phyloP scores from a whole-genome alignment of 92 coral and sea anemone species.

The Bergia sp. region DNA sequence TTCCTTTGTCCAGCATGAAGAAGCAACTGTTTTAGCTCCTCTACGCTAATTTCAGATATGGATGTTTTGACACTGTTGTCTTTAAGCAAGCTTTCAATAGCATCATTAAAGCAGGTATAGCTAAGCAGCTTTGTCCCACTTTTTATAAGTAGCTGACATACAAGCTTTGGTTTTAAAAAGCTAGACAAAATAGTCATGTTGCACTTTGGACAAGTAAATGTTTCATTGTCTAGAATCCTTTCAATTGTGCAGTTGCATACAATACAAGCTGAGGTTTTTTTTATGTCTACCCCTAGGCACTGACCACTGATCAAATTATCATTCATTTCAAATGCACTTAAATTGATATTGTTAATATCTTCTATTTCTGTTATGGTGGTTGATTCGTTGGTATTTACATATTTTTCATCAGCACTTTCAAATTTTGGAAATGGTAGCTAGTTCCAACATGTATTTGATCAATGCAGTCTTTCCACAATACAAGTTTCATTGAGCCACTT shows the following conservation, averaged over 20 bases:
- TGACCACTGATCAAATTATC: constrained; percentile 50
- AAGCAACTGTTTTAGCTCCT: constrained; percentile 27
- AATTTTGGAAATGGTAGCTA: constrained; percentile 60
- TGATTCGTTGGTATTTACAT: constrained; percentile 55
- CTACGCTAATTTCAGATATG: neutral
- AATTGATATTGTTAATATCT: constrained; percentile 55
- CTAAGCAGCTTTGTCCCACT: constrained; percentile 43
- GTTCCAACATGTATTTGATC: constrained; percentile 52
- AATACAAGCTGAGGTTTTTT: constrained; percentile 52
- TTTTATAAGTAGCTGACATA: constrained; percentile 55
- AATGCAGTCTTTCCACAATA: constrained; percentile 56
- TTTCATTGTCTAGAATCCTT: constrained; percentile 42
- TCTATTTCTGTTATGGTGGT: constrained; percentile 54
- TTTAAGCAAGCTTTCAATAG: constrained; percentile 51
- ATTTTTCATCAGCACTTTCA: constrained; percentile 53
- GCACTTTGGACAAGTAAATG: constrained; percentile 53
- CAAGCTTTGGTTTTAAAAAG: constrained; percentile 53
- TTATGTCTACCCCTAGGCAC: constrained; percentile 66
- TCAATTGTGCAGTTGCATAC: constrained; percentile 48
- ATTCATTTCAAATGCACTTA: constrained; percentile 45
- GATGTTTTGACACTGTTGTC: constrained; percentile 18
- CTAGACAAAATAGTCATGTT: constrained; percentile 33
- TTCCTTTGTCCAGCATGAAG: constrained; percentile 29
- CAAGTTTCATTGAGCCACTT: constrained; percentile 54
- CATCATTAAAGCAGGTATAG: constrained; percentile 51